Evolutionary conservation across 1,140 invertebrate species (phyloP), one percentile per base, ranked within the genome.

Genomic region (Polyergus mexicanus): DNA sequence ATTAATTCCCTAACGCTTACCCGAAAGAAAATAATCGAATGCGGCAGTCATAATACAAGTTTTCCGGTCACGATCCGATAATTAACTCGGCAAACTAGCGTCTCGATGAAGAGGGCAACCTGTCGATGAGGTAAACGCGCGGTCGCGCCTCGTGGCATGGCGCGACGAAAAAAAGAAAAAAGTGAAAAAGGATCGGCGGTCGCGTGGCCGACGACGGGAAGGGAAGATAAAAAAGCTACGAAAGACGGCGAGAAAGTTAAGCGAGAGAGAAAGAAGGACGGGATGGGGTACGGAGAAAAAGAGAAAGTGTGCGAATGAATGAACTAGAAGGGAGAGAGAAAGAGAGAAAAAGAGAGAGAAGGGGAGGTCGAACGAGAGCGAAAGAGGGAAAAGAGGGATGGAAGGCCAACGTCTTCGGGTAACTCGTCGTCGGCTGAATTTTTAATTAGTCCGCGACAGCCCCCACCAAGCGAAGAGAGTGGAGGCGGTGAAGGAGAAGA

Each of bases 391-490:
- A 83, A 77, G 81, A 87, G 86, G 91, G 89, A 89, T 89, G 81
- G 88, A 88, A 91, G 91, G 89, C 84, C 90, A 89, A 92, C 86
- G 92, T 94, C 93, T 94, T 93, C 88, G 91, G 89, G 88, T 86
- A 86, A 88, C 86, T 88, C 86, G 86, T 90, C 83, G 87, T 76
- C 85, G 84, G 87, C 75, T 88, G 92, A 94, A 94, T 95, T 95
- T 95, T 95, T 95, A 95, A 95, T 95, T 95, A 95, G 94, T 93
- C 89, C 89, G 86, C 90, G 90, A 90, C 91, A 86, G 78, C 90
- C 90, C 91, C 88, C 91, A 90, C 91, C 84, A 60, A 62, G 13
- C 58, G 81, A 85, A 41, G 69, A 58, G 35, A 71, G 76, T 75
- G 58, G 63, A 81, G 60, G 56, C 58, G 63, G 51, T 51, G 58